A percentile compares a stretch with the other conserved stretches of the same genome.
Evolutionary conservation across 2,797 vertebrate species (phyloP).

Genomic region (Sebastes itinus): DNA sequence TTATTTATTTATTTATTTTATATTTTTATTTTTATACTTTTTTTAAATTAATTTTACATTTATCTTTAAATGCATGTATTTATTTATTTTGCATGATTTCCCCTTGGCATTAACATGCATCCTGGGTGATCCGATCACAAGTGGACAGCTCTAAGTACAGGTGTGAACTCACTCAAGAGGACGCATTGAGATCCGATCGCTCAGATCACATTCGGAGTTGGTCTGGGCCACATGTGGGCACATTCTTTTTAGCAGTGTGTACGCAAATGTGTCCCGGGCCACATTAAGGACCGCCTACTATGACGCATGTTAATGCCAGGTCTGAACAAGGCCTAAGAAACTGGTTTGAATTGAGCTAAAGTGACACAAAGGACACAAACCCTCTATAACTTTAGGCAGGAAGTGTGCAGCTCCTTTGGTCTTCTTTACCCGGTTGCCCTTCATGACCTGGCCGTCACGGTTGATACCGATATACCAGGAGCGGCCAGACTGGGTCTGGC

Average conservation of each 20-base stretch:
- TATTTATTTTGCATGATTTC: too few relatives aligned
- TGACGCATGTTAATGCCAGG: not conserved
- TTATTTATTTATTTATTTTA: too few relatives aligned
- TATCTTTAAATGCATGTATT: too few relatives aligned
- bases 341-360: not conserved
- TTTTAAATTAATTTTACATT: too few relatives aligned
- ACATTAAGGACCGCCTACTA: not conserved
- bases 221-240: too few relatives aligned
- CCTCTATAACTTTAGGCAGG: conserved; percentile 98
- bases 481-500: conserved; percentile 95
- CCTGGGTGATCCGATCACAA: not conserved
- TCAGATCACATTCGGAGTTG: not conserved
- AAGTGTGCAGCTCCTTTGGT: conserved; percentile 97
- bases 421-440: conserved; percentile 99
- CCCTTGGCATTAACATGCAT: too few relatives aligned
- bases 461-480: conserved; percentile 99
- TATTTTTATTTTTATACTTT: too few relatives aligned
- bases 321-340: not conserved
- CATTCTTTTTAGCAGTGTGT: not conserved
- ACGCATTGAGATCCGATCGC: not conserved
- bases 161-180: not conserved
- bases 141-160: not conserved
- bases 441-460: conserved; percentile 98
- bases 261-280: not conserved
- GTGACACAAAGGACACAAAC: conserved; percentile 74